These are phyloP conservation scores for Prolemur simus DNA, from an alignment of 2,113 vertebrate genomes.

Conservation along the genomic window DNA sequence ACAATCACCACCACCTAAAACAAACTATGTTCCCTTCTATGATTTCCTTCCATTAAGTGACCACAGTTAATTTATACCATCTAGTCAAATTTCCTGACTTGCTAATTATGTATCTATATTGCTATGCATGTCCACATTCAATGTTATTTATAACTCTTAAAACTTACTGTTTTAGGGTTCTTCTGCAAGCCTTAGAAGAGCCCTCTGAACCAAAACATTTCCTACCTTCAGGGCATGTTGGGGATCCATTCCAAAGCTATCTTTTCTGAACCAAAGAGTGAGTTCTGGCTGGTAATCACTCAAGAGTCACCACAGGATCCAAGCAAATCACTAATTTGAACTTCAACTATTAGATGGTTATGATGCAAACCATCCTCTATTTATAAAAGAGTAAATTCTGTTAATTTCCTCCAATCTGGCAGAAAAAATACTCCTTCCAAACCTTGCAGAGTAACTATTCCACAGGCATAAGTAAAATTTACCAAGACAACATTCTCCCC, in stretches of 20 bases:
- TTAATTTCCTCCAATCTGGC: neutral
- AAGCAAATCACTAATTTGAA: neutral
- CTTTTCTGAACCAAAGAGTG: slow-evolving; percentile 18
- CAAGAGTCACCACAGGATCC: neutral
- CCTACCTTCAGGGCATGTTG: neutral
- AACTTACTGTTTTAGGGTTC: neutral
- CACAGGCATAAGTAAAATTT: neutral
- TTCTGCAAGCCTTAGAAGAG: neutral
- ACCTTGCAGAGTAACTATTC: slow-evolving; percentile 7
- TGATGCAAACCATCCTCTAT: neutral
- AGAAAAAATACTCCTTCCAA: neutral
- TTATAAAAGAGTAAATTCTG: neutral
- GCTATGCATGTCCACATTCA: slow-evolving; percentile 22
- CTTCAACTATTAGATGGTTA: neutral
- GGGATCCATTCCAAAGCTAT: neutral
- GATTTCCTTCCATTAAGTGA: slow-evolving; percentile 54
- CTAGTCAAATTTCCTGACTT: slow-evolving; percentile 52
- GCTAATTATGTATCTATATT: slow-evolving; percentile 1
- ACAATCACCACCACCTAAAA: slow-evolving; percentile 29
- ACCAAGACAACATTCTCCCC: slow-evolving; percentile 5
- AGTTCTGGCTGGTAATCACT: neutral
- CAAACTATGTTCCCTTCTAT: neutral
- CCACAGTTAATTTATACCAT: slow-evolving; percentile 51
- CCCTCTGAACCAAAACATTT: neutral
- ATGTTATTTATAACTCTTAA: slow-evolving; percentile 38